Conservation (phyloP, 2,888 invertebrate species). For the Seira musarum region DNA sequence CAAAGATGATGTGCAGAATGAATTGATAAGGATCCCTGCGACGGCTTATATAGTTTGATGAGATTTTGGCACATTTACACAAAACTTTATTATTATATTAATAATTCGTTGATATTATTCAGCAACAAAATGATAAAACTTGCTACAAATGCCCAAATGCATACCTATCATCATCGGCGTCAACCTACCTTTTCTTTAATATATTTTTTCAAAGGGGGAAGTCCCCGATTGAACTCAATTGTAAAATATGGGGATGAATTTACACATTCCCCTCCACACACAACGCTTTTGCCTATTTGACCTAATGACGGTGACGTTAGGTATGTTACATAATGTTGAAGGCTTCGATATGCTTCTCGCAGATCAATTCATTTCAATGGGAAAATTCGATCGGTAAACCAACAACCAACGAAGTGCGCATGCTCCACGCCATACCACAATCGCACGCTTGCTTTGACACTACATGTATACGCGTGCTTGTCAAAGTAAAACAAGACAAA, state of each 20-base stretch:
- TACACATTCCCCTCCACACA: too few relatives aligned
- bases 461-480: too few relatives aligned
- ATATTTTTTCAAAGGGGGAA: conserved; percentile 32
- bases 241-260: too few relatives aligned
- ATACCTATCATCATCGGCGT: background rate
- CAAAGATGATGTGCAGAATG: conserved; percentile 62
- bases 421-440: too few relatives aligned
- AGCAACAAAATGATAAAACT: background rate
- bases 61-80: conserved; percentile 55
- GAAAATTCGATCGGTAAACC: background rate
- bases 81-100: conserved; percentile 34
- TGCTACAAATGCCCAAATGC: background rate
- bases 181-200: background rate
- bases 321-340: too few relatives aligned
- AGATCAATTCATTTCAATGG: background rate
- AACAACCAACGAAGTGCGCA: too few relatives aligned
- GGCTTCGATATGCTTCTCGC: too few relatives aligned
- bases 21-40: conserved; percentile 61
- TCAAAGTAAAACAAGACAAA: too few relatives aligned
- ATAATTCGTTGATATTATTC: too few relatives aligned
- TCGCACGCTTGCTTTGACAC: too few relatives aligned
- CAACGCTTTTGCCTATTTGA: conserved; percentile 2
- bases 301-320: conserved; percentile 31
- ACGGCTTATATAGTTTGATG: conserved; percentile 64
- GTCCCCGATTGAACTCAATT: conserved; percentile 19